These are phyloP conservation scores for Auanema sp. DNA, from an alignment of 2,888 invertebrate species.

Conservation along the genomic window DNA sequence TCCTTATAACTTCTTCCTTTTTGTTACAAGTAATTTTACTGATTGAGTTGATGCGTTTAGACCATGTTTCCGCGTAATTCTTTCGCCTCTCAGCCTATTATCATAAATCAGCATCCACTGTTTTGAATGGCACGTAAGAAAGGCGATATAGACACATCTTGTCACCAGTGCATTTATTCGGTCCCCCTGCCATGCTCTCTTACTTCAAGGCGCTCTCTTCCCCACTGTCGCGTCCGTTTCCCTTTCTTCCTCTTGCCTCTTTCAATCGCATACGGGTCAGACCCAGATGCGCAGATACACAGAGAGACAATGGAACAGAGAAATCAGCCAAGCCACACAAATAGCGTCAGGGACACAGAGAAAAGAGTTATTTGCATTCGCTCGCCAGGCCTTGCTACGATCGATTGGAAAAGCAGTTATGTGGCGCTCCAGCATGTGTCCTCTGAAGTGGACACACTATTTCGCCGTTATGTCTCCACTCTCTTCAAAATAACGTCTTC, in stretches of 20 bases:
- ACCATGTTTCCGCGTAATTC: too few relatives aligned
- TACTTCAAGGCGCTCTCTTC: slow-evolving; percentile 10
- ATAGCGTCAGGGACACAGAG: slow-evolving; percentile 12
- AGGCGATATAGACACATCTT: slow-evolving; percentile 5
- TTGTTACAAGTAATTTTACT: too few relatives aligned
- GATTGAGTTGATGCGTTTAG: too few relatives aligned
- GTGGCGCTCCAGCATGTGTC: slow-evolving; percentile 7
- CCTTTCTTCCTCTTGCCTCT: slow-evolving; percentile 2
- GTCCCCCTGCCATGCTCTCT: slow-evolving; percentile 10
- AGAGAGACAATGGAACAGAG: slow-evolving; percentile 9
- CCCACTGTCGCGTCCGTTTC: slow-evolving; percentile 1
- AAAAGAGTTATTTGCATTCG: slow-evolving; percentile 21
- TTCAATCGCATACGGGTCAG: slow-evolving; percentile 14
- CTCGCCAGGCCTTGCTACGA: slow-evolving; percentile 2
- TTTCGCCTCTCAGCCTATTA: too few relatives aligned
- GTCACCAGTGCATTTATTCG: slow-evolving; percentile 14
- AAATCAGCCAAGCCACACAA: slow-evolving; percentile 6
- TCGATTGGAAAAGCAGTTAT: slow-evolving; percentile 16
- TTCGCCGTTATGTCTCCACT: slow-evolving; percentile 8
- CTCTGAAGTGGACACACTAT: slow-evolving; percentile 12
- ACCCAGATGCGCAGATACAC: not conserved
- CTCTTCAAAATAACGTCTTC: slow-evolving; percentile 4
- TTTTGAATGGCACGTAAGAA: slow-evolving; percentile 2
- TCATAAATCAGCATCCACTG: too few relatives aligned
- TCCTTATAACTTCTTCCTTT: too few relatives aligned